These are phyloP conservation scores for Epirrhoe tristata DNA, from an alignment of 2,888 invertebrate genomes.

Conservation along the genomic window DNA sequence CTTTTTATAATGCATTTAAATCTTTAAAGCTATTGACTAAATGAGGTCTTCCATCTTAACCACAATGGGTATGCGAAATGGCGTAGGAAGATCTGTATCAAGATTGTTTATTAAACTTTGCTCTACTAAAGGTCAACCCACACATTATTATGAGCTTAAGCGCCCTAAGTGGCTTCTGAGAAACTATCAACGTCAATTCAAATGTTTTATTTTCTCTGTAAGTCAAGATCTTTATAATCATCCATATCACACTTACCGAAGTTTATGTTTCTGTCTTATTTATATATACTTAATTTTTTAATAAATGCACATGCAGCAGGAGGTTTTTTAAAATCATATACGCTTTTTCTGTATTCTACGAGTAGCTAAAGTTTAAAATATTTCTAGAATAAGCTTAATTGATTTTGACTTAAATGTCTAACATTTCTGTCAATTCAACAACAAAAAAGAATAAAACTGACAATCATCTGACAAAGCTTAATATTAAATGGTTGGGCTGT, in stretches of 20 bases:
- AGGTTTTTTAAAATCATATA: too few relatives aligned
- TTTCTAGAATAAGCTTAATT: too few relatives aligned
- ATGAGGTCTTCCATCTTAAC: neutral
- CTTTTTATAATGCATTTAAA: neutral
- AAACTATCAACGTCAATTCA: neutral
- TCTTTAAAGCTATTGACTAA: neutral
- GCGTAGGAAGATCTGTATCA: conserved; percentile 10
- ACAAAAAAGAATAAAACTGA: too few relatives aligned
- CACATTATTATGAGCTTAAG: neutral
- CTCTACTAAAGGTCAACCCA: conserved; percentile 13
- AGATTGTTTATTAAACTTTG: conserved; percentile 1
- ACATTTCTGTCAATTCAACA: too few relatives aligned
- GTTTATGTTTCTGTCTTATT: neutral
- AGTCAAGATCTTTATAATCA: neutral
- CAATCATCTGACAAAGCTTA: neutral
- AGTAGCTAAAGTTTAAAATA: too few relatives aligned
- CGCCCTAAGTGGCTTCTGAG: neutral
- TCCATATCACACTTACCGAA: neutral
- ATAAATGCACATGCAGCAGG: too few relatives aligned
- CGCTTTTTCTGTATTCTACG: too few relatives aligned
- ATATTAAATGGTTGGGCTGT: neutral
- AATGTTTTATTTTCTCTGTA: neutral
- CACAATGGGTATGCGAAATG: conserved; percentile 1
- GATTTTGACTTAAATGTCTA: too few relatives aligned
- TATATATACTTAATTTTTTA: neutral